Evolutionary conservation across 2,888 invertebrate species (phyloP).

Genomic region (Eupithecia vulgata): DNA sequence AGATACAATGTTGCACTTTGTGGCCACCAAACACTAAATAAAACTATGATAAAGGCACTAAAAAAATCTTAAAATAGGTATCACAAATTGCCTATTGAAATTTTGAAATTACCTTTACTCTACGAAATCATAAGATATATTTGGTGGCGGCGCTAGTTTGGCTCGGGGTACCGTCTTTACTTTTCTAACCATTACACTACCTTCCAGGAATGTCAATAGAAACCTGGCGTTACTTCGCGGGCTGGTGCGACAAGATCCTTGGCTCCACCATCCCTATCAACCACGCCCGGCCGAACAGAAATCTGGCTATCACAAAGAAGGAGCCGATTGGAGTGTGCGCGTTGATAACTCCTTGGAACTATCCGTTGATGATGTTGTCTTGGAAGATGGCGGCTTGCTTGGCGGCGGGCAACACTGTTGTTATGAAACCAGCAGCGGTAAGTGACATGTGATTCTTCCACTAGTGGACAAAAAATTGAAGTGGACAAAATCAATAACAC

Average conservation of each 20-base stretch:
- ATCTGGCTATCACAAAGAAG: slow-evolving; percentile 93
- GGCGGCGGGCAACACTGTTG: slow-evolving; percentile 97
- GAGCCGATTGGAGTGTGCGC: slow-evolving; percentile 98
- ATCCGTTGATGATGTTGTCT: slow-evolving; percentile 98
- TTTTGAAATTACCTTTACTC: too few species aligned
- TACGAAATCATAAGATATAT: too few species aligned
- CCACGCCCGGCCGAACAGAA: slow-evolving; percentile 94
- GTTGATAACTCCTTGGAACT: slow-evolving; percentile 98
- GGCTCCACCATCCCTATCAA: slow-evolving; percentile 96
- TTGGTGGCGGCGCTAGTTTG: too few species aligned
- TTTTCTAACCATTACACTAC: background rate
- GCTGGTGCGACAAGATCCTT: slow-evolving; percentile 97
- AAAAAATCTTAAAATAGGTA: too few species aligned
- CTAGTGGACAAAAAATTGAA: too few species aligned
- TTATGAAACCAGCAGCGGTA: slow-evolving; percentile 97
- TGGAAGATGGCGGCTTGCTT: slow-evolving; percentile 99
- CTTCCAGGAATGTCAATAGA: slow-evolving; percentile 93
- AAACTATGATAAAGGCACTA: too few species aligned
- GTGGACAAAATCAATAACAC: too few species aligned
- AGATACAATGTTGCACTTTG: too few species aligned
- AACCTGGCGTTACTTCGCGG: slow-evolving; percentile 98
- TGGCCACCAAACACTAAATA: too few species aligned
- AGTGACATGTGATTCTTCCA: too few species aligned
- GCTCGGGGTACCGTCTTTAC: too few species aligned
- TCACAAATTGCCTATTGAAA: too few species aligned